Percentiles rank a stretch among this genome's conserved stretches.
These are phyloP conservation scores for Cybosia mesomella DNA, from an alignment of 2,888 invertebrate species.

Conservation along the genomic window DNA sequence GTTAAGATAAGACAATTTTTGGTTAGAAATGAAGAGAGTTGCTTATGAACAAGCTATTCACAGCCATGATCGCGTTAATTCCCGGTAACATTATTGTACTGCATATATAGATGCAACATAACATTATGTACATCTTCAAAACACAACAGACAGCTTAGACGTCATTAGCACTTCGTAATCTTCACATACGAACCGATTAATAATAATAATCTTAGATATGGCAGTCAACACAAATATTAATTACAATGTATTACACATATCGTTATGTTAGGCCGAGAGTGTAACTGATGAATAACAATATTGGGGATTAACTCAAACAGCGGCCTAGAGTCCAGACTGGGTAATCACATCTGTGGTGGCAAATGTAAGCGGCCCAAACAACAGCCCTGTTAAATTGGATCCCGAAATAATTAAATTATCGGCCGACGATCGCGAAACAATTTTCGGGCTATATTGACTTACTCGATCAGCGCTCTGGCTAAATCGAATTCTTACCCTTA, in stretches of 20 bases:
- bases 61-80: no score
- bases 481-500: constrained; percentile 66
- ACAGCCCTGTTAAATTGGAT: constrained; percentile 59
- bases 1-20: no score
- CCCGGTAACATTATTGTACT: no score
- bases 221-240: constrained; percentile 28
- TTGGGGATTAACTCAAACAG: constrained; percentile 54
- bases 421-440: constrained; percentile 72
- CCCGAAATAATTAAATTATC: constrained; percentile 74
- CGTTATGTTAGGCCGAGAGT: constrained; percentile 20
- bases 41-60: no score
- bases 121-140: background rate
- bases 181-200: constrained; percentile 8
- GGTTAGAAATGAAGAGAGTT: no score
- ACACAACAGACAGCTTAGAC: background rate
- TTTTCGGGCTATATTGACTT: constrained; percentile 74
- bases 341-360: constrained; percentile 57
- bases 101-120: background rate
- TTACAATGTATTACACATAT: constrained; percentile 34
- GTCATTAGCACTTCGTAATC: constrained; percentile 14
- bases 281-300: constrained; percentile 46
- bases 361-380: constrained; percentile 57
- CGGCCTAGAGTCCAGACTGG: constrained; percentile 37
- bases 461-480: constrained; percentile 56
- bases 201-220: constrained; percentile 15